These are phyloP conservation scores for Seriola dumerili DNA, from an alignment of 2,113 vertebrate genomes.

Conservation along the genomic window DNA sequence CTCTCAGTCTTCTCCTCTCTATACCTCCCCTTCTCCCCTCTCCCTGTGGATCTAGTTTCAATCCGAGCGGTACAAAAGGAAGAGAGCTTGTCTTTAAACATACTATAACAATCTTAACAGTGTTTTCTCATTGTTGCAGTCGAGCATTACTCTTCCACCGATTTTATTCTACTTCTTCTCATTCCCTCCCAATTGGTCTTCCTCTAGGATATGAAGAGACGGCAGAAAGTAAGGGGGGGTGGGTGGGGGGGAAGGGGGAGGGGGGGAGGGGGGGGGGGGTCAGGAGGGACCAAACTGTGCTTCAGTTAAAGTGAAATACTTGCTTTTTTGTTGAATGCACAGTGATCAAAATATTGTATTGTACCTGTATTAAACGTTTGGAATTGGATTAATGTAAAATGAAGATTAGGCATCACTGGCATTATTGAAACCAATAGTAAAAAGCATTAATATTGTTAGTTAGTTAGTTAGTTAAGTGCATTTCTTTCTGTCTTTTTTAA, in stretches of 20 bases:
- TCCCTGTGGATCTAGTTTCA: slow-evolving; percentile 46
- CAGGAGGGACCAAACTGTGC: background rate
- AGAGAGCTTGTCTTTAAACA: slow-evolving; percentile 31
- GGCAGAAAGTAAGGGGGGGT: too few relatives aligned
- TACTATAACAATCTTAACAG: slow-evolving; percentile 23
- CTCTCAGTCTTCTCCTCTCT: background rate
- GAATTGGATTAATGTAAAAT: background rate
- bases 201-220: background rate
- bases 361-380: background rate
- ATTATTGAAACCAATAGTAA: background rate
- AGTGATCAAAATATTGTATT: background rate
- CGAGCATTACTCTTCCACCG: slow-evolving; percentile 16
- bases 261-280: too few relatives aligned
- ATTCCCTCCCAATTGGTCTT: slow-evolving; percentile 6
- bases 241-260: too few relatives aligned
- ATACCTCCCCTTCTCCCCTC: background rate
- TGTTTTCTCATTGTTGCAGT: slow-evolving; percentile 32
- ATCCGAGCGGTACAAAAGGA: slow-evolving; percentile 22
- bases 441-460: too few relatives aligned
- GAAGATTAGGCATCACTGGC: background rate
- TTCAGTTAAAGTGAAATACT: background rate
- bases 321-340: too few relatives aligned
- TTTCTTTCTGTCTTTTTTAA: too few relatives aligned
- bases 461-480: too few relatives aligned
- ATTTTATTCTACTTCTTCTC: slow-evolving; percentile 34